Percentiles rank a stretch among this genome's conserved stretches.
These are phyloP conservation scores for Syngnathus floridae DNA, from an alignment of 2,113 vertebrate genomes.

Conservation along the genomic window DNA sequence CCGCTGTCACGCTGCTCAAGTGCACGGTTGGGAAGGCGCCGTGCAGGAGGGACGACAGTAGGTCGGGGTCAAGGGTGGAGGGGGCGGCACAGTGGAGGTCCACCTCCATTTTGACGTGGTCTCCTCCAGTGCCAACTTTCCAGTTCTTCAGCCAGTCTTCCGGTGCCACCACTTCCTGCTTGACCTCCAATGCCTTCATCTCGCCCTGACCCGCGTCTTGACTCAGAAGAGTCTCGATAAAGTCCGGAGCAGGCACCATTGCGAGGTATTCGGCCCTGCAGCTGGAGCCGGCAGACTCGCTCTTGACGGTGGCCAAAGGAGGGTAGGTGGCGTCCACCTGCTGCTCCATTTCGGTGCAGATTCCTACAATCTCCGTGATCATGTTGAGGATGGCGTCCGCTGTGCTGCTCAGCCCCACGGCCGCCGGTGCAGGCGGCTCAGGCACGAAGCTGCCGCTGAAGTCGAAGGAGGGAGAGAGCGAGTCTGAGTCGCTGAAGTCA, in stretches of 20 bases:
- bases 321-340: constrained; percentile 52
- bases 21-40: constrained; percentile 55
- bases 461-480: constrained; percentile 76
- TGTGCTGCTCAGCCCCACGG: constrained; percentile 75
- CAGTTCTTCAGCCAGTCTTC: constrained; percentile 53
- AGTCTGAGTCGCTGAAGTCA: constrained; percentile 70
- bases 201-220: constrained; percentile 40
- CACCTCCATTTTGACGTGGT: constrained; percentile 26
- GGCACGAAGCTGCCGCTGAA: constrained; percentile 84
- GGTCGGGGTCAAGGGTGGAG: constrained; percentile 15
- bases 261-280: constrained; percentile 38
- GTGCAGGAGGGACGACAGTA: constrained; percentile 59
- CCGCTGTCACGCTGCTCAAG: constrained; percentile 21
- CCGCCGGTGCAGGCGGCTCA: constrained; percentile 66
- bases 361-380: constrained; percentile 91
- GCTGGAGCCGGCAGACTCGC: constrained; percentile 58
- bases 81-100: constrained; percentile 19
- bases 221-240: constrained; percentile 63
- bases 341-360: constrained; percentile 76
- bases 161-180: constrained; percentile 59
- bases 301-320: constrained; percentile 57
- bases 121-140: constrained; percentile 36
- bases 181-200: constrained; percentile 45
- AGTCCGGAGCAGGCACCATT: constrained; percentile 47
- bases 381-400: constrained; percentile 90